Evolutionary conservation across 92 coral and sea anemone species (phyloP), one percentile per base, ranked within the genome.

Genomic region (Metridium senile): DNA sequence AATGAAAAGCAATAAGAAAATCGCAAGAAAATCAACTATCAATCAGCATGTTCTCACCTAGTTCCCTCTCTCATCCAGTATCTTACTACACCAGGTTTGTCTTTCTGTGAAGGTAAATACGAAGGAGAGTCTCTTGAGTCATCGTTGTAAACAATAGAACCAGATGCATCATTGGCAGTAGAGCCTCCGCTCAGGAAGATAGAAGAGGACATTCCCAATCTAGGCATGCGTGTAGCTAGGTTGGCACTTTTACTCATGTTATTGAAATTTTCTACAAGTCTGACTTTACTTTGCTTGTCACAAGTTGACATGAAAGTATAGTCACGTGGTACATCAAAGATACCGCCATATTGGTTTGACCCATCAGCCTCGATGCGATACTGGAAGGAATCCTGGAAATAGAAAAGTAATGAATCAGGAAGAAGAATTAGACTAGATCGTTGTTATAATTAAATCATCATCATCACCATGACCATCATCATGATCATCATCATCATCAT

Each of bases 291-390:
- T 33, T 82, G 81, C 25, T 82, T 49, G 74, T 66, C 79, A 27
- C 62, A 1, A 11, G 74, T 68, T 0, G 86, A 80, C 9, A 64
- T 11, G 33, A 85, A 85, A 17, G 82, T 74, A 78, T 75, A 75
- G 1, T 49, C 43, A 9, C 35, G 19, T 32, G 89, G 89, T 26
- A 78, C 86, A 19, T 81, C 70, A 76, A 80, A 85, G 66, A 85
- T 85, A 16, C 89, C 89, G 10, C 89, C 89, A 76, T 75, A 74
- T 21, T 71, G 75, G 26, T 74, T 67, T 2, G 33, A 34, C 10
- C 82, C 82, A 11, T 85, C 89, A 66, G 89, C 89, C 63, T 85
- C 89, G 51, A 85, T 85, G 3, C 84, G 79, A 70, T 85, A 85
- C 82, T 85, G 82, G 70, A 85, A 85, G 46, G 20, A 72, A 28